Evolutionary conservation across 2,888 invertebrate genomes (phyloP).

Genomic region (Kryphioiulus occultus): DNA sequence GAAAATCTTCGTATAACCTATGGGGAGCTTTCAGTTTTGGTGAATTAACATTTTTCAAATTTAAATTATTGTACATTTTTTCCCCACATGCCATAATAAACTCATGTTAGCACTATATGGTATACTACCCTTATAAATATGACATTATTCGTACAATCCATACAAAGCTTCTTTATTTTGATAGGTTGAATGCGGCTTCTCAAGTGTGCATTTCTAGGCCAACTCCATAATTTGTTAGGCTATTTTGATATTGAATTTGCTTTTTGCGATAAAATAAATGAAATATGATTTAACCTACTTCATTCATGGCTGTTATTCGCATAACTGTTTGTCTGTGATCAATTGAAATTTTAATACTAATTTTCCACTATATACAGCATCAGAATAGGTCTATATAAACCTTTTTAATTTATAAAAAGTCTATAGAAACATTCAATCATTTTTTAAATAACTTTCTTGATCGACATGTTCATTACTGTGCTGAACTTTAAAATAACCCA

Average conservation of each 20-base stretch:
- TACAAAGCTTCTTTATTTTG: background rate
- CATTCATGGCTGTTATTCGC: background rate
- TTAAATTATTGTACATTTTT: background rate
- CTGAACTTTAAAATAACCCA: background rate
- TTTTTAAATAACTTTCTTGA: background rate
- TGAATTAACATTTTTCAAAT: background rate
- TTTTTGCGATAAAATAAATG: background rate
- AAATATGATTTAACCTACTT: background rate
- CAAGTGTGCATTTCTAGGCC: background rate
- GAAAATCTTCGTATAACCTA: background rate
- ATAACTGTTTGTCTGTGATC: background rate
- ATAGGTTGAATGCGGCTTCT: background rate
- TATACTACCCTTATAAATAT: background rate
- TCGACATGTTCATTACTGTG: background rate
- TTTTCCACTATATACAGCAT: background rate
- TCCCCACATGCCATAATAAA: background rate
- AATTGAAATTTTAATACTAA: background rate
- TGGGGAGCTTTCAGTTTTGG: background rate
- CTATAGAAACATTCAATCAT: background rate
- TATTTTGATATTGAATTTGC: background rate
- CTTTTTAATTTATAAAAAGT: background rate
- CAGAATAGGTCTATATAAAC: background rate
- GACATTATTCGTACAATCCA: background rate
- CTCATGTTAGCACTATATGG: too few species aligned
- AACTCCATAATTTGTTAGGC: background rate